Conservation (phyloP, 1,140 invertebrate species). For the Drosophila albomicans region DNA sequence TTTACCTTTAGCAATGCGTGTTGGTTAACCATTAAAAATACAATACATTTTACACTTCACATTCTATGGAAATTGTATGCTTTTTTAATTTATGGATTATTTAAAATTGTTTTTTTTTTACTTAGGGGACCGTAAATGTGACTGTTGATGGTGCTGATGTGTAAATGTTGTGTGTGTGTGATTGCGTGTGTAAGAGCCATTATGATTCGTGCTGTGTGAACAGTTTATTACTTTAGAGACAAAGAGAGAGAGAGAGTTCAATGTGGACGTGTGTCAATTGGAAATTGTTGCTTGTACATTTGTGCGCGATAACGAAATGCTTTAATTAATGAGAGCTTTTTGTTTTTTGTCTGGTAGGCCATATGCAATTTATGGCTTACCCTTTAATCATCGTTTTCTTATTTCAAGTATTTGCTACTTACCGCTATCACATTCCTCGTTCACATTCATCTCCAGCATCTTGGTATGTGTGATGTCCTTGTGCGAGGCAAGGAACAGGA, state of each 20-base stretch:
- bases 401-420: constrained; percentile 84
- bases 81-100: constrained; percentile 23
- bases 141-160: too few relatives aligned
- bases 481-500: constrained; percentile 97
- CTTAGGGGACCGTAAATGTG: background rate
- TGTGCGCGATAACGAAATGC: constrained; percentile 46
- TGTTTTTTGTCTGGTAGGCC: constrained; percentile 9
- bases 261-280: constrained; percentile 24
- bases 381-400: constrained; percentile 1
- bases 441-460: constrained; percentile 91
- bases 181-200: background rate
- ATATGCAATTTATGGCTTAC: constrained; percentile 35
- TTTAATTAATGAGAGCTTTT: constrained; percentile 25
- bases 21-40: constrained; percentile 18
- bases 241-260: background rate
- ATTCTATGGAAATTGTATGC: background rate
- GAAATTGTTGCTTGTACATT: constrained; percentile 45
- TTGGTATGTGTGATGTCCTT: constrained; percentile 98
- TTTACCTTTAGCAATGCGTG: constrained; percentile 5
- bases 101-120: constrained; percentile 6
- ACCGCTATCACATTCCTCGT: constrained; percentile 93
- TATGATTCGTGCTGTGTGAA: constrained; percentile 11
- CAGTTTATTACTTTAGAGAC: background rate
- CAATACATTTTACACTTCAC: constrained; percentile 8
- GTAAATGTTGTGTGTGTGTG: background rate